These are phyloP conservation scores for Scomber japonicus DNA, from an alignment of 2,113 vertebrate species.

Conservation along the genomic window DNA sequence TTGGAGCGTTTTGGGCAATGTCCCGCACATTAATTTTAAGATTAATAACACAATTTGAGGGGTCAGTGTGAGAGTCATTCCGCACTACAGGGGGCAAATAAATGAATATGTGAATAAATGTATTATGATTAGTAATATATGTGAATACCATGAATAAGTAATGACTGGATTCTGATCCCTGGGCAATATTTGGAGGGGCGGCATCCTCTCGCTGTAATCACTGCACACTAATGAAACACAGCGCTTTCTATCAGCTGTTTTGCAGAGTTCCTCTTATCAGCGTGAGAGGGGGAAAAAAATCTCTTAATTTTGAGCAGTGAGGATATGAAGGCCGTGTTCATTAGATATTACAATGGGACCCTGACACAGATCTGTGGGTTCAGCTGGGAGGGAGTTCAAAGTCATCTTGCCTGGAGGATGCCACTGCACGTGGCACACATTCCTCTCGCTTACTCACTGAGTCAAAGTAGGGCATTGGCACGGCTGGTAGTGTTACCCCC, in stretches of 20 bases:
- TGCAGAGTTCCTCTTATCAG: slow-evolving; percentile 66
- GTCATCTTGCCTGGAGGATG: slow-evolving; percentile 72
- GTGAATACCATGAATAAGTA: slow-evolving; percentile 63
- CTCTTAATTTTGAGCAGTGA: slow-evolving; percentile 60
- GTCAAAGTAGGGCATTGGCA: slow-evolving; percentile 78
- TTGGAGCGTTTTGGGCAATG: slow-evolving; percentile 26
- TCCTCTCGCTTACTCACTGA: slow-evolving; percentile 56
- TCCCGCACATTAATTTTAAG: slow-evolving; percentile 35
- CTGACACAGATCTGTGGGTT: slow-evolving; percentile 74
- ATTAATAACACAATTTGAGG: slow-evolving; percentile 66
- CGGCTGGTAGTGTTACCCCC: slow-evolving; percentile 39
- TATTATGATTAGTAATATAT: slow-evolving; percentile 59
- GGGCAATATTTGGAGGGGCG: slow-evolving; percentile 51
- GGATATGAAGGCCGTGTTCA: slow-evolving; percentile 68
- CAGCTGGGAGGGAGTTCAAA: slow-evolving; percentile 77
- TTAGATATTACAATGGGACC: slow-evolving; percentile 72
- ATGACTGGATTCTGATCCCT: slow-evolving; percentile 52
- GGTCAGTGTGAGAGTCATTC: slow-evolving; percentile 56
- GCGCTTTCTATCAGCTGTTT: slow-evolving; percentile 54
- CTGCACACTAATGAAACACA: slow-evolving; percentile 64
- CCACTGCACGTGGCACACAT: slow-evolving; percentile 64
- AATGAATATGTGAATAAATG: slow-evolving; percentile 66
- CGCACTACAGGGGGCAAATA: slow-evolving; percentile 46
- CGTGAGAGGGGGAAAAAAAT: slow-evolving; percentile 13
- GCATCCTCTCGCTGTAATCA: slow-evolving; percentile 58